A percentile compares a stretch with the other conserved stretches of the same genome.
These are phyloP conservation scores for Drosophila lacicola DNA, from an alignment of 2,888 invertebrate genomes.

Conservation along the genomic window DNA sequence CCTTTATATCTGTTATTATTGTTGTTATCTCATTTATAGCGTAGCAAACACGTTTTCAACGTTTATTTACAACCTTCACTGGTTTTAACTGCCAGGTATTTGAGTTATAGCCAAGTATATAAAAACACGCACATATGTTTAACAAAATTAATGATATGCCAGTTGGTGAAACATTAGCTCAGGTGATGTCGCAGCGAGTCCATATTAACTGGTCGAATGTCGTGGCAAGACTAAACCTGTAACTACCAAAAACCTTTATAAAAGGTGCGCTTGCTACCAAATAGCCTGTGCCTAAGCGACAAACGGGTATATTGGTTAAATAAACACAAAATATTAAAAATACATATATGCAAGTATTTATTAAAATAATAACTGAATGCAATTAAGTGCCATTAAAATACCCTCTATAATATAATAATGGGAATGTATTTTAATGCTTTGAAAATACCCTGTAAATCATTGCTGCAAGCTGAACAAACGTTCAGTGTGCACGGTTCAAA, in stretches of 20 bases:
- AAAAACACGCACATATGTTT: slow-evolving; percentile 11
- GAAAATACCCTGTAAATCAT: too few species aligned
- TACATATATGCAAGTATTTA: too few species aligned
- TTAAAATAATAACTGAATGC: too few species aligned
- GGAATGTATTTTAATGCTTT: too few species aligned
- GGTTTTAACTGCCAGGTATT: neutral
- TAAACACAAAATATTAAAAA: neutral
- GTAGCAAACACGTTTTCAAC: slow-evolving; percentile 46
- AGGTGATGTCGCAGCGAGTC: slow-evolving; percentile 21
- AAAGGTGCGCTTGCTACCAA: neutral
- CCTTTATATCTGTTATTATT: slow-evolving; percentile 32
- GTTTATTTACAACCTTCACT: slow-evolving; percentile 23
- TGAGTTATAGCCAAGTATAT: neutral
- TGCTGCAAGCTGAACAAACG: too few species aligned
- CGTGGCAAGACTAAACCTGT: slow-evolving; percentile 52
- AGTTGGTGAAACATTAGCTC: slow-evolving; percentile 13
- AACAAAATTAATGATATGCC: neutral
- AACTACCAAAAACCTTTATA: slow-evolving; percentile 36
- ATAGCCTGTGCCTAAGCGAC: neutral
- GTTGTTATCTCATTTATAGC: slow-evolving; percentile 7
- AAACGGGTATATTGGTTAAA: slow-evolving; percentile 4
- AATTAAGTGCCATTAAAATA: too few species aligned
- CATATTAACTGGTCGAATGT: slow-evolving; percentile 54
- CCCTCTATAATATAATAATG: too few species aligned
- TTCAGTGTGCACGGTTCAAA: too few species aligned